Evolutionary conservation across 2,888 invertebrate species (phyloP).

Genomic region (Gymnocheta viridis): DNA sequence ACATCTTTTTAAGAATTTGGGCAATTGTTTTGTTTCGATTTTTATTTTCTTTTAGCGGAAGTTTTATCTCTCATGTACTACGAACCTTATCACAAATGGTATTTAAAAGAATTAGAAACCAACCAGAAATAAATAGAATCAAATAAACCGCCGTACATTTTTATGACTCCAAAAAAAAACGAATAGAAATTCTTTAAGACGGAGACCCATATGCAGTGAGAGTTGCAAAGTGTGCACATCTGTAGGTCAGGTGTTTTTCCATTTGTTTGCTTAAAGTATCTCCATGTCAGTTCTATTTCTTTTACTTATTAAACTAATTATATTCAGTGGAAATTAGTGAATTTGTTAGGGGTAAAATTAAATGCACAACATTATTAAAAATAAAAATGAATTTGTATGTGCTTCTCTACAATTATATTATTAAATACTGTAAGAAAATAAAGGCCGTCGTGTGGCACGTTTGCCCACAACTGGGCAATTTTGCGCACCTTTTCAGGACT

Average conservation of each 20-base stretch:
- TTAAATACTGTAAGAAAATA: no score
- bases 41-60: slow-evolving; percentile 35
- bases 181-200: neutral
- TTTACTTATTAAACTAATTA: neutral
- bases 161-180: neutral
- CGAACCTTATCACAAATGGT: slow-evolving; percentile 33
- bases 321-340: neutral
- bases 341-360: slow-evolving; percentile 1
- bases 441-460: no score
- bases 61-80: slow-evolving; percentile 28
- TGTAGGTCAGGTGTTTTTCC: slow-evolving; percentile 66
- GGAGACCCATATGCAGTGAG: neutral
- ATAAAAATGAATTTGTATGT: no score
- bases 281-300: neutral
- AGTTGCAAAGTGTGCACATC: slow-evolving; percentile 52
- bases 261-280: neutral
- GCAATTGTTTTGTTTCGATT: slow-evolving; percentile 26
- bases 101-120: neutral
- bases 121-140: slow-evolving; percentile 2
- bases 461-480: no score
- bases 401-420: no score
- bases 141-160: slow-evolving; percentile 32
- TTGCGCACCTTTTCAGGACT: no score
- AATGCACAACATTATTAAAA: neutral
- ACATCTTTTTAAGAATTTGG: slow-evolving; percentile 37